phyloP scores from a whole-genome alignment of 2,113 vertebrate species.

The Cercopithecus mona region DNA sequence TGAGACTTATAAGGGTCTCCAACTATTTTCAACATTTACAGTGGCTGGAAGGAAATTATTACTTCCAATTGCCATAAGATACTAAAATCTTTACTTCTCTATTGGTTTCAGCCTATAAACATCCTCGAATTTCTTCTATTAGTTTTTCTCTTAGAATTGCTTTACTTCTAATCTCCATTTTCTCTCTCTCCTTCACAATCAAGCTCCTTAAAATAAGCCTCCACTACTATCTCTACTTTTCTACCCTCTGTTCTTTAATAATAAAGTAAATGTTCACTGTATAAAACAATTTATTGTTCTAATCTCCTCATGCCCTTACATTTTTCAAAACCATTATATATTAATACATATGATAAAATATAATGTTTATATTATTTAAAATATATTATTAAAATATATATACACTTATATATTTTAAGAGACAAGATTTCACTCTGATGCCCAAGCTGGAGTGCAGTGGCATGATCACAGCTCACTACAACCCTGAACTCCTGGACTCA shows the following conservation, averaged over 20 bases:
- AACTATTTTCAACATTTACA: constrained; percentile 41
- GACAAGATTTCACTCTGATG: background rate
- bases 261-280: background rate
- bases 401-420: background rate
- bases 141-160: background rate
- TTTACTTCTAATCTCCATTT: constrained; percentile 16
- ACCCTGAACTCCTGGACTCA: background rate
- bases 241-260: constrained; percentile 1
- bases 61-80: background rate
- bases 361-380: too few species aligned
- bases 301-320: background rate
- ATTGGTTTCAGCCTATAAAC: background rate
- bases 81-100: constrained; percentile 30
- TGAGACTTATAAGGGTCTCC: background rate
- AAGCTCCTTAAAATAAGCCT: constrained; percentile 12
- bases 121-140: background rate
- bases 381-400: too few species aligned
- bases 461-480: background rate
- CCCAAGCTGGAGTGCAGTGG: background rate
- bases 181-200: background rate
- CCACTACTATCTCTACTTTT: background rate
- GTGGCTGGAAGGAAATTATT: background rate
- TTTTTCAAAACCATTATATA: background rate
- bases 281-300: background rate
- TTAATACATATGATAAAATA: too few species aligned